Percentiles rank a stretch among this genome's conserved stretches.
These are phyloP conservation scores for Manis javanica DNA, from an alignment of 2,797 vertebrate genomes.

Conservation along the genomic window DNA sequence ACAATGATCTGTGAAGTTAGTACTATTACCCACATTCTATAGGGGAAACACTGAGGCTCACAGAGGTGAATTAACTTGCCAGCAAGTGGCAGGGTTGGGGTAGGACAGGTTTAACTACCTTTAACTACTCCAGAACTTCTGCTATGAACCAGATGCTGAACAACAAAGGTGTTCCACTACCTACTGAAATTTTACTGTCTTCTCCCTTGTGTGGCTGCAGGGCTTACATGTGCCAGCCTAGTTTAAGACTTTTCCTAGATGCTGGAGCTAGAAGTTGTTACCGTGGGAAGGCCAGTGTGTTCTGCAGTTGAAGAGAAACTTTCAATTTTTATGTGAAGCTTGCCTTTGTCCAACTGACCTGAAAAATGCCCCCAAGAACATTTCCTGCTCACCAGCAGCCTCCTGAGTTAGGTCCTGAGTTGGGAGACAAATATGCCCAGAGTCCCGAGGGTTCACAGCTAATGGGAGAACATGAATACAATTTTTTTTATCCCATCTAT, in stretches of 20 bases:
- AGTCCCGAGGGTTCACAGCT: neutral
- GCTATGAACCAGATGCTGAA: neutral
- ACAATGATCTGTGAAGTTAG: neutral
- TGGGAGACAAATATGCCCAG: neutral
- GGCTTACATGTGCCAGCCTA: neutral
- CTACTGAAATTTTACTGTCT: neutral
- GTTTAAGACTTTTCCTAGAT: neutral
- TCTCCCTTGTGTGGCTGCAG: neutral
- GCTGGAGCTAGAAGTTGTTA: neutral
- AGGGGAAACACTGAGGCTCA: neutral
- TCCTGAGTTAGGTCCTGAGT: neutral
- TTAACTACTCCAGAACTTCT: too few relatives aligned
- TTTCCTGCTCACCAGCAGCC: neutral
- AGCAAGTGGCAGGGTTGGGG: neutral
- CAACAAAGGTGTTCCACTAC: neutral
- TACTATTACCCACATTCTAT: neutral
- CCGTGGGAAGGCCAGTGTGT: neutral
- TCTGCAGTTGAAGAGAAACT: neutral
- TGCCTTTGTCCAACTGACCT: neutral
- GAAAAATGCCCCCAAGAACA: neutral
- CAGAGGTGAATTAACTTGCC: neutral
- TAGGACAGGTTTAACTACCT: neutral
- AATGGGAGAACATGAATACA: accelerated
- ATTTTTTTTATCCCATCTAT: neutral
- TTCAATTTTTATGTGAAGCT: neutral